phyloP scores from a whole-genome alignment of 2,797 vertebrate genomes.

The Rhyacichthys aspro region DNA sequence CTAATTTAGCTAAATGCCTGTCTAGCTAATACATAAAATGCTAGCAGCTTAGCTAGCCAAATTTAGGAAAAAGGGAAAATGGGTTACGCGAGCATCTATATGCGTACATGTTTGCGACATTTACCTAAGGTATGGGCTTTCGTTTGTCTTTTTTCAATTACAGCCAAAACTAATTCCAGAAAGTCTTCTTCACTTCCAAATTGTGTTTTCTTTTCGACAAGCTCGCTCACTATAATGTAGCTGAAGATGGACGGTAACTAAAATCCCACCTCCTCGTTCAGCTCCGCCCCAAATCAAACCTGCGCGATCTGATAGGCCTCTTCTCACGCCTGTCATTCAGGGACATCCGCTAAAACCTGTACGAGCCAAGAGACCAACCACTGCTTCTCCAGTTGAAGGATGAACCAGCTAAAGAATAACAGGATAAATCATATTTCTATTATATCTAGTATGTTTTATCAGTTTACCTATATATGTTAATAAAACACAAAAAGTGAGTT shows the following conservation, averaged over 20 bases:
- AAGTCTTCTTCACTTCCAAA: slow-evolving; percentile 82
- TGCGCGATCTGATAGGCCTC: slow-evolving; percentile 55
- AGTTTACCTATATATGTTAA: no score
- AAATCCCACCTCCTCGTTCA: slow-evolving; percentile 70
- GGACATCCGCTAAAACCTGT: slow-evolving; percentile 56
- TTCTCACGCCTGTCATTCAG: slow-evolving; percentile 20
- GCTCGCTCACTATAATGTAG: slow-evolving; percentile 81
- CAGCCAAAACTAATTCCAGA: slow-evolving; percentile 76
- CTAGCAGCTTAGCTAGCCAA: slow-evolving; percentile 75
- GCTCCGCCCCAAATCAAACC: slow-evolving; percentile 62
- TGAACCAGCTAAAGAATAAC: no score
- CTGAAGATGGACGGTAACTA: slow-evolving; percentile 85
- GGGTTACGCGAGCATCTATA: slow-evolving; percentile 68
- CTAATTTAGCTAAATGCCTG: slow-evolving; percentile 69
- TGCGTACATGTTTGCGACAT: slow-evolving; percentile 73
- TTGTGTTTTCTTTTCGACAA: slow-evolving; percentile 83
- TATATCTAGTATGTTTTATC: no score
- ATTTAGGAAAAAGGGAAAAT: slow-evolving; percentile 79
- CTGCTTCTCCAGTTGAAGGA: no score
- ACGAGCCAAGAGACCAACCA: slow-evolving; percentile 51
- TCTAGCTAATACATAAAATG: slow-evolving; percentile 73
- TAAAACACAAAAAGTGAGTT: no score
- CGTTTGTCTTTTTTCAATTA: slow-evolving; percentile 79
- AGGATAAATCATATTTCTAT: no score
- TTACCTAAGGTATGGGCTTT: slow-evolving; percentile 79